Base-by-base conservation (phyloP, 2,888 invertebrate genomes). In the Oscheius sp. region DNA sequence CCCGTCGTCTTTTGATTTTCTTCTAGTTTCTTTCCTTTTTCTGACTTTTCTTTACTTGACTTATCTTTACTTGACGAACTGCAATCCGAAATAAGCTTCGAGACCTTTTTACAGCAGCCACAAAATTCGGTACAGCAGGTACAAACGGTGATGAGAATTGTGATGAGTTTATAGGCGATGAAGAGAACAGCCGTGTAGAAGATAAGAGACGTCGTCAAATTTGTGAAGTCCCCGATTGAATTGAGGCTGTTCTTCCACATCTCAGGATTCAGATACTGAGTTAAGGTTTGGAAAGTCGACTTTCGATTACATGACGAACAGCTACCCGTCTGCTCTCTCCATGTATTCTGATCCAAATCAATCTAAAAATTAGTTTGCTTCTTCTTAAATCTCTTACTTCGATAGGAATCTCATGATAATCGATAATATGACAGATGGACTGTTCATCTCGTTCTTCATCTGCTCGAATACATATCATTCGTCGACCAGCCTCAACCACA, bases 241-340 rank as follows among this genome's bases (percentile, higher is more conserved):
- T 12, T 45, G n/a, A 63, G 17, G 0, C 63, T 50, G 12, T 47
- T 49, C n/a, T 50, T 17, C 63, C 63, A 63, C 14, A 36, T n/a
- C 36, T 45, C 20, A 2, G 63, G 63, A 33, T 22, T 45, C 22
- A 44, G 33, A 20, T 50, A 49, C 6, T 17, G 9, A 2, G 33
- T 54, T 2, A 54, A 33, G 54, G 32, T 33, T 17, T 9, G 9
- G n/a, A 54, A 17, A 9, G 33, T 22, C 24, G 74, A 75, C 47
- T 82, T 71, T 41, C 80, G 75, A 56, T 84, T 85, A 71, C 85
- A 85, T 9, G 79, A 74, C 2, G 81, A 79, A 57, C 85, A 85
- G 4, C 71, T 62, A 32, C 78, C 78, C 28, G 73, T 70, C 70
- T 72, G 70, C 49, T 77, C 75, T 20, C 72, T 73, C 78, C 78